phyloP scores from a whole-genome alignment of 2,113 vertebrate genomes.

The Phyllostomus hastatus region DNA sequence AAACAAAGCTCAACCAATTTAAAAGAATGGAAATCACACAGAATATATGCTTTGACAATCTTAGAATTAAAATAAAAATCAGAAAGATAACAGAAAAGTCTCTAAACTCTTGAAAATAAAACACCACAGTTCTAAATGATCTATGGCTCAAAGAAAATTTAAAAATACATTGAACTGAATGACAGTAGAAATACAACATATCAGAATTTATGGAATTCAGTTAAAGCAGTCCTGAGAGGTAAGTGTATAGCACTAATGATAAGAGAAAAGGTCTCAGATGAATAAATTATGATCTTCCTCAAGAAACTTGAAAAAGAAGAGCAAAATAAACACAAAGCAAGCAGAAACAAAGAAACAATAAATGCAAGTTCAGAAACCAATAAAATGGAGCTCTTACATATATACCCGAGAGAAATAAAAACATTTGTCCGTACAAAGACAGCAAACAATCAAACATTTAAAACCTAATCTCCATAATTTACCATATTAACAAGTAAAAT shows the following conservation, averaged over 20 bases:
- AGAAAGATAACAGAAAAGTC: neutral
- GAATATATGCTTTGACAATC: neutral
- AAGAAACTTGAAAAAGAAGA: constrained; percentile 15
- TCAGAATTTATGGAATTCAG: neutral
- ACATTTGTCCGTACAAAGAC: neutral
- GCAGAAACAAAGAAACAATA: neutral
- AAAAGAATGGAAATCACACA: neutral
- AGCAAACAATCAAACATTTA: neutral
- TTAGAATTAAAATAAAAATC: constrained; percentile 15
- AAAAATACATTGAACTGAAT: neutral
- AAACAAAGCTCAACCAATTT: neutral
- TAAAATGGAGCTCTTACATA: neutral
- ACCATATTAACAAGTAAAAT: neutral
- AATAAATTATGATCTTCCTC: neutral
- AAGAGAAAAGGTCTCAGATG: neutral
- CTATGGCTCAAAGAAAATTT: neutral
- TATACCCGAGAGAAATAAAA: neutral
- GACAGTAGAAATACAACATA: neutral
- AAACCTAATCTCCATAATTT: neutral
- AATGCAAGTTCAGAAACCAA: neutral
- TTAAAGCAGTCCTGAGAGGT: neutral
- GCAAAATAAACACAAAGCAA: constrained; percentile 1
- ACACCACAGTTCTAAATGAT: neutral
- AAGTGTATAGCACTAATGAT: neutral
- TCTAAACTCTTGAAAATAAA: constrained; percentile 2